Base-by-base conservation (phyloP, 2,888 invertebrate species). In the Cryptus viduatorius region DNA sequence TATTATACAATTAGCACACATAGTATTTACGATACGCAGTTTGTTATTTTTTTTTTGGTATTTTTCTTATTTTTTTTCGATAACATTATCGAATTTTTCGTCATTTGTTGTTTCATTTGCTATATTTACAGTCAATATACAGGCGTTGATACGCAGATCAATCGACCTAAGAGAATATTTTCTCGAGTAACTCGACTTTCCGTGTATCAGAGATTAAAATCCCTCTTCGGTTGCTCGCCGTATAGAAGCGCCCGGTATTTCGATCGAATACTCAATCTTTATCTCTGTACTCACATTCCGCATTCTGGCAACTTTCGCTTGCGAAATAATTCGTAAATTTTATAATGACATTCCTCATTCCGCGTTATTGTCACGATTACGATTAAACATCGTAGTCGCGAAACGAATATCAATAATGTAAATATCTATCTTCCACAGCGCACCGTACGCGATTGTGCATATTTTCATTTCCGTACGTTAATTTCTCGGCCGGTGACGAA, bases 1-100 rank as follows among this genome's bases (percentile, higher is more conserved):
- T 78, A 78, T 82, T 59, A 59, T 29, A 59, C 24, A 59, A 19
- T 59, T 53, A 59, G 59, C 59, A 59, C 59, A 59, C 59, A 59
- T 29, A 59, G 59, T 29, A 59, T 59, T 59, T 59, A 59, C 59
- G 59, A 59, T 59, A 59, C 59, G 59, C 59, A 59, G 12, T n/a
- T 53, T 53, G 12, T 53, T 53, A 19, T 19, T 1, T 16, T 19
- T n/a, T 53, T 14, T 59, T 29, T 24, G 1, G 0, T 24, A 12
- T 29, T 14, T 10, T 12, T 29, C 4, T 59, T 59, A 29, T 29
- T 7, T 29, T 59, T 14, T 59, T 24, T 59, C 59, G 61, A 61
- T 61, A 61, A 31, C n/a, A 61, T 4, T 61, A 61, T 61, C 61
- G 61, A 31, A 14, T 31, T 61, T n/a, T 31, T 48, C 14, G 31